phyloP scores from a whole-genome alignment of 2,888 invertebrate genomes.

The Phymatocera aterrima region DNA sequence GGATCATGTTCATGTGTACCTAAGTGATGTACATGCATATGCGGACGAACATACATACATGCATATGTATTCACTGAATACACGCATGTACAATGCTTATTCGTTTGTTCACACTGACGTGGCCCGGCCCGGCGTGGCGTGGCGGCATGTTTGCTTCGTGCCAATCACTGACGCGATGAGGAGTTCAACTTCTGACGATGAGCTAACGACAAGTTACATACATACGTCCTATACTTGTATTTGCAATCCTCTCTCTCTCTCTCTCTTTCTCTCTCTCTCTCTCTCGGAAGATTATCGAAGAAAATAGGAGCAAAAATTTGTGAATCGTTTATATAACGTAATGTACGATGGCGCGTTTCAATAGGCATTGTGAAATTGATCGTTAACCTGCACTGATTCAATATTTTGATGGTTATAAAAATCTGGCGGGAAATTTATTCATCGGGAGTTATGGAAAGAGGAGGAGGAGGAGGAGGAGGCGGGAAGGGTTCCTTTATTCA shows the following conservation, averaged over 20 bases:
- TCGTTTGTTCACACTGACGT: too few species aligned
- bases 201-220: neutral
- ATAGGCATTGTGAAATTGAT: too few species aligned
- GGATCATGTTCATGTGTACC: slow-evolving; percentile 35
- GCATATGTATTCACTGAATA: neutral
- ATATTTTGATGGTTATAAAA: too few species aligned
- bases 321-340: too few species aligned
- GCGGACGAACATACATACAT: neutral
- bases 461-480: too few species aligned
- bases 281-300: too few species aligned
- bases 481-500: too few species aligned
- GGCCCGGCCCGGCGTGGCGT: neutral
- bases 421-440: neutral
- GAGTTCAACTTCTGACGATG: neutral
- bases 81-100: neutral
- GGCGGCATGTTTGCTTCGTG: neutral
- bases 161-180: neutral
- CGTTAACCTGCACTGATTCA: too few species aligned
- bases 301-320: too few species aligned
- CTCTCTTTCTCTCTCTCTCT: slow-evolving; percentile 24
- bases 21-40: slow-evolving; percentile 12
- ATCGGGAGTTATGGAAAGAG: neutral
- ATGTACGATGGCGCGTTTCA: too few species aligned
- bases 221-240: too few species aligned
- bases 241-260: neutral